Conservation (phyloP, 2,797 vertebrate species). For the Sciurus vulgaris region DNA sequence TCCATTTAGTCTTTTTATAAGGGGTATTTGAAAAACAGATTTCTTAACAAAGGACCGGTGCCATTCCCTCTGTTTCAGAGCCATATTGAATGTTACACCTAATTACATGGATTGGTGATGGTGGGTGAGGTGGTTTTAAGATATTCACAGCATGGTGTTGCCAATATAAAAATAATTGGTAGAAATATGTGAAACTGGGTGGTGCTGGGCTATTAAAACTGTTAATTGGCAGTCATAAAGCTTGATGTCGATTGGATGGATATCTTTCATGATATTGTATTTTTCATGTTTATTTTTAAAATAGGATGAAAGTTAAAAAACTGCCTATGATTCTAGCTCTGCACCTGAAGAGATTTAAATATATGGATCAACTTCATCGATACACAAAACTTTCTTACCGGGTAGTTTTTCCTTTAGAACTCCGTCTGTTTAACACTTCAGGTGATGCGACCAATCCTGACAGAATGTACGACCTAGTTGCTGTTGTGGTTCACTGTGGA, state of each 20-base stretch:
- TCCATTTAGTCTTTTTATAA: neutral
- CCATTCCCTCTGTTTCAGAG: neutral
- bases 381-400: slow-evolving; percentile 92
- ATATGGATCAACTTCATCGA: slow-evolving; percentile 93
- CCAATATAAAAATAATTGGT: neutral
- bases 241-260: neutral
- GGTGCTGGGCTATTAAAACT: neutral
- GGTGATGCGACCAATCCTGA: slow-evolving; percentile 92
- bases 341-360: slow-evolving; percentile 92
- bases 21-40: neutral
- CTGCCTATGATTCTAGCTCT: slow-evolving; percentile 93
- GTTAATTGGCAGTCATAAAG: neutral
- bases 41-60: neutral
- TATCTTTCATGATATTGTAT: slow-evolving; percentile 52
- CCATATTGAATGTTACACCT: neutral
- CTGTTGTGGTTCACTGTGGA: slow-evolving; percentile 93
- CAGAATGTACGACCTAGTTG: slow-evolving; percentile 92
- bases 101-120: neutral
- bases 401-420: slow-evolving; percentile 92
- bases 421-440: slow-evolving; percentile 92
- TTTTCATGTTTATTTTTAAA: slow-evolving; percentile 74
- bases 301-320: slow-evolving; percentile 93
- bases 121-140: neutral
- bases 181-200: neutral
- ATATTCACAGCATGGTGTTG: neutral